Percentiles rank a stretch among this genome's conserved stretches.
These are phyloP conservation scores for Eospalax fontanierii DNA, from an alignment of 2,797 vertebrate genomes.

Conservation along the genomic window DNA sequence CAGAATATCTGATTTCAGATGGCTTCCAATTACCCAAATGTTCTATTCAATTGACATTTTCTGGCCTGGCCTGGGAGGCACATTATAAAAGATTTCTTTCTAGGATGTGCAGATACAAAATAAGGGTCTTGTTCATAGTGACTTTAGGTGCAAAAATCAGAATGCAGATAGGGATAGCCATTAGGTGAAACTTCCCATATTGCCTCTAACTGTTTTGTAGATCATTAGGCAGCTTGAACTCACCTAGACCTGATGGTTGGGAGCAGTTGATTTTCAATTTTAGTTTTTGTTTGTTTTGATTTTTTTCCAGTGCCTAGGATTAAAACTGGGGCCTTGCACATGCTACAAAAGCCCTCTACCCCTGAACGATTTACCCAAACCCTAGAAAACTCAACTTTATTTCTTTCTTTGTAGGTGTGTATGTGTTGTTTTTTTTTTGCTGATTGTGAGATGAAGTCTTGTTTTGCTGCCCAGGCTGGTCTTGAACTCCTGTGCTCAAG, in stretches of 20 bases:
- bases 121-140: background rate
- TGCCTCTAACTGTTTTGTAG: background rate
- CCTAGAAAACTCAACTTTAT: background rate
- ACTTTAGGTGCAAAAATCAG: slow-evolving; percentile 29
- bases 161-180: background rate
- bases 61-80: background rate
- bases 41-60: background rate
- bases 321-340: background rate
- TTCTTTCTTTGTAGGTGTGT: background rate
- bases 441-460: background rate
- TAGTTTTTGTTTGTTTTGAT: background rate
- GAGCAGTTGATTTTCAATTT: background rate
- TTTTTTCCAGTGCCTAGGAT: background rate
- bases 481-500: background rate
- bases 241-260: background rate
- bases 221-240: background rate
- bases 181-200: background rate
- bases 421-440: background rate
- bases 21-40: background rate
- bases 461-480: background rate
- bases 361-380: background rate
- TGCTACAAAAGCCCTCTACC: background rate
- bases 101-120: background rate
- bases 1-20: slow-evolving; percentile 5
- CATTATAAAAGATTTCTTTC: background rate